phyloP scores from a whole-genome alignment of 1,140 invertebrate genomes.

The Solenopsis invicta region DNA sequence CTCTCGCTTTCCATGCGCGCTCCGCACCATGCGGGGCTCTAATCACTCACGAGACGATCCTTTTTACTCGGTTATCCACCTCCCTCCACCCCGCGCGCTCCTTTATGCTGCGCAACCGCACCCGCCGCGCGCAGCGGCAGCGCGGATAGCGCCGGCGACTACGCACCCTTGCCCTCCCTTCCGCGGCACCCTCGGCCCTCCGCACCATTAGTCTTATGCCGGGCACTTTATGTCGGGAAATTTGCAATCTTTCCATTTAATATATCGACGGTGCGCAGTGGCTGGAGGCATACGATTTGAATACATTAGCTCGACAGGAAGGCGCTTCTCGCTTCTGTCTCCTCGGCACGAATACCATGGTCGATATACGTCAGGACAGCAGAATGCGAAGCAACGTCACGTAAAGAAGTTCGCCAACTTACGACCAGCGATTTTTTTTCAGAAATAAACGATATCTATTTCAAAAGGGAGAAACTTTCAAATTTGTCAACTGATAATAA shows the following conservation, averaged over 20 bases:
- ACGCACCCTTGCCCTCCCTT: constrained; percentile 44
- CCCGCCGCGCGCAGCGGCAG: constrained; percentile 63
- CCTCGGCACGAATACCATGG: constrained; percentile 49
- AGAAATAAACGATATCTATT: background rate
- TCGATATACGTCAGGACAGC: constrained; percentile 57
- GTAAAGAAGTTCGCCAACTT: constrained; percentile 38
- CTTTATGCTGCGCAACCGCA: constrained; percentile 59
- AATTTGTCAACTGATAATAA: background rate
- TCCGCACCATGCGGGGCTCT: constrained; percentile 80
- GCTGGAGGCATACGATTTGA: constrained; percentile 83
- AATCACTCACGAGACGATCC: constrained; percentile 85
- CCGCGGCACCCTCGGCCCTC: constrained; percentile 69
- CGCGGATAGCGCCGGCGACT: constrained; percentile 47
- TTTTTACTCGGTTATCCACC: constrained; percentile 79
- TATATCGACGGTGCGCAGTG: constrained; percentile 83
- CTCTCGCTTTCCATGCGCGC: constrained; percentile 58
- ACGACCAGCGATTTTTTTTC: constrained; percentile 22
- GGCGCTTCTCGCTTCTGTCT: constrained; percentile 61
- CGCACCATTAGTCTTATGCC: constrained; percentile 85
- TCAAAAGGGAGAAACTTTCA: background rate
- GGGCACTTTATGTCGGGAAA: constrained; percentile 86
- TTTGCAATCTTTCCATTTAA: constrained; percentile 88
- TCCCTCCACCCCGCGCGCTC: constrained; percentile 49
- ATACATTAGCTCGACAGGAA: constrained; percentile 82
- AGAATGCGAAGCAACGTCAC: constrained; percentile 41